phyloP scores from a whole-genome alignment of 2,113 vertebrate species.

The Rhinoderma darwinii region DNA sequence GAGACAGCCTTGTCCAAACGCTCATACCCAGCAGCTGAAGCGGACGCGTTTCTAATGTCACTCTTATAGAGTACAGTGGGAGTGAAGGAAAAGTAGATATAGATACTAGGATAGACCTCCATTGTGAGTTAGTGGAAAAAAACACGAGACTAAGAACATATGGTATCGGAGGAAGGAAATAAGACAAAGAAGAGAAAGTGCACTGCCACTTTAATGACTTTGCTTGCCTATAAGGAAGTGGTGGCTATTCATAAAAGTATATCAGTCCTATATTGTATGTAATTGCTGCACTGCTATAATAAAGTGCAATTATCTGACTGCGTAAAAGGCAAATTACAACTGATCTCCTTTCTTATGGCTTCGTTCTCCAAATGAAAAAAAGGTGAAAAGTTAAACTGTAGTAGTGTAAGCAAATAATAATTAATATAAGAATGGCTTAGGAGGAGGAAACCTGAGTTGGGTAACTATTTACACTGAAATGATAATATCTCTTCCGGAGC shows the following conservation, averaged over 20 bases:
- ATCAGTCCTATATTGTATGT: background rate
- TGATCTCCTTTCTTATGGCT: background rate
- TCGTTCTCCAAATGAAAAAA: background rate
- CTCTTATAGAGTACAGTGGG: background rate
- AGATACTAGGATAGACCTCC: background rate
- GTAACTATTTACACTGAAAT: too few species aligned
- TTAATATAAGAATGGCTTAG: background rate
- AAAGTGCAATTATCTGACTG: background rate
- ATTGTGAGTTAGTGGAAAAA: background rate
- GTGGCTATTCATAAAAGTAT: background rate
- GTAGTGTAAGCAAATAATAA: too few species aligned
- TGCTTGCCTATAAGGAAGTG: background rate
- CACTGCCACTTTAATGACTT: background rate
- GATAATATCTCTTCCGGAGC: too few species aligned
- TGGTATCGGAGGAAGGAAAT: background rate
- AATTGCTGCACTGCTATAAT: conserved; percentile 16
- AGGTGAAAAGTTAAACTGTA: background rate
- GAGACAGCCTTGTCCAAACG: conserved; percentile 1
- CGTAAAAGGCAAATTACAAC: background rate
- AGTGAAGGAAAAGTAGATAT: background rate
- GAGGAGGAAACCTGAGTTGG: too few species aligned
- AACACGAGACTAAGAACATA: background rate
- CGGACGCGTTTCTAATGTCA: background rate
- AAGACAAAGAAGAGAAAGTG: conserved; percentile 1
- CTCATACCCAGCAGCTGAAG: background rate